Evolutionary conservation across 1,140 invertebrate species (phyloP).

Genomic region (Rhopalosiphum padi): DNA sequence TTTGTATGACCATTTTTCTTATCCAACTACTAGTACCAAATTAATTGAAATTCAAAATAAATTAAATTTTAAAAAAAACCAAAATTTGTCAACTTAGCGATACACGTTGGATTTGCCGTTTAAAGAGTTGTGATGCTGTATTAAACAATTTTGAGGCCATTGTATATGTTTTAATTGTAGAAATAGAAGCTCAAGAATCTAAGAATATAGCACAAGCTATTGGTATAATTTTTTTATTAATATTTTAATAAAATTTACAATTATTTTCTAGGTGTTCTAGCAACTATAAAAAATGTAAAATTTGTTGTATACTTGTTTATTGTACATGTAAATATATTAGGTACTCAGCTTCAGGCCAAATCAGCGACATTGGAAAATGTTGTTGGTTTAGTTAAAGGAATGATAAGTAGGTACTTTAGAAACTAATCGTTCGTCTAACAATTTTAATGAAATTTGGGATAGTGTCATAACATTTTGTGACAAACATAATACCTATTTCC

Average conservation of each 20-base stretch:
- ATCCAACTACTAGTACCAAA: not conserved
- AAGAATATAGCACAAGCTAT: not conserved
- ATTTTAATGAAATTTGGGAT: not conserved
- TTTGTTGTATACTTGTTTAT: not conserved
- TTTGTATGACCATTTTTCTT: not conserved
- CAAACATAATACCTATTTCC: not conserved
- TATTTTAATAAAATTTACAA: not conserved
- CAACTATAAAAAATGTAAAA: not conserved
- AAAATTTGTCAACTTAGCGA: conserved; percentile 9
- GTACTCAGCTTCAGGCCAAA: not conserved
- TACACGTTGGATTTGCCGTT: not conserved
- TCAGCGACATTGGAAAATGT: not conserved
- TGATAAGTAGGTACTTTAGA: conserved; percentile 31
- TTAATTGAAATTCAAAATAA: not conserved
- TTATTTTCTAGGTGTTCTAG: not conserved
- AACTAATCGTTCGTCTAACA: not conserved
- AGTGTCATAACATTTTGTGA: not conserved
- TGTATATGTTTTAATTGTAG: not conserved
- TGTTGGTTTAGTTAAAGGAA: not conserved
- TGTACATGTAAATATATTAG: not conserved
- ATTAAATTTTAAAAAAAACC: not conserved
- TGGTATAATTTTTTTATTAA: conserved; percentile 3
- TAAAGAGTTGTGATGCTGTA: not conserved
- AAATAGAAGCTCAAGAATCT: conserved; percentile 3
- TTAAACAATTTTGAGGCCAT: not conserved